A percentile compares a stretch with the other conserved stretches of the same genome.
These are phyloP conservation scores for Bubalus kerabau DNA, from an alignment of 2,113 vertebrate genomes.

Conservation along the genomic window DNA sequence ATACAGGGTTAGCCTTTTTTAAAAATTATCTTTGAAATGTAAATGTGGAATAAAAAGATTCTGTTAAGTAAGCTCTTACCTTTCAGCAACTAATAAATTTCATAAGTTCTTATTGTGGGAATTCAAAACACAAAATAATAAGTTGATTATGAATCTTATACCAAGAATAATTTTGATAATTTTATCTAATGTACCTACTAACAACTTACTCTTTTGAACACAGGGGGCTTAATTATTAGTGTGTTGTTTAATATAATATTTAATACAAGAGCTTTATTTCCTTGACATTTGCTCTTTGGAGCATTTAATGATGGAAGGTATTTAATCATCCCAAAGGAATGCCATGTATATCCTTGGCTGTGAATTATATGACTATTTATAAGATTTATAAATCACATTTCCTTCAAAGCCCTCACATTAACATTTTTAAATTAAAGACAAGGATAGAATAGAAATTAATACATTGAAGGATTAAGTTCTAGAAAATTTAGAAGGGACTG, in stretches of 20 bases:
- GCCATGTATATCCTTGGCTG: not conserved
- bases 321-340: conserved; percentile 26
- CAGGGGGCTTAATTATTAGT: not conserved
- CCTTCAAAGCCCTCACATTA: not conserved
- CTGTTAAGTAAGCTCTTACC: not conserved
- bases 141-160: not conserved
- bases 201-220: not conserved
- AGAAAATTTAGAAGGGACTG: not conserved
- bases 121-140: not conserved
- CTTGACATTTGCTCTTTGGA: not conserved
- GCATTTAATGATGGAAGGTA: not conserved
- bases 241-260: not conserved
- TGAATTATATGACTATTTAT: conserved; percentile 28
- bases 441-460: not conserved
- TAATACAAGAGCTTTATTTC: not conserved
- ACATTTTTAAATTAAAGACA: conserved; percentile 26
- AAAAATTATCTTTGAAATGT: not conserved
- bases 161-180: not conserved
- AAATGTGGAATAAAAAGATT: not conserved
- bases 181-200: not conserved
- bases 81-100: not conserved
- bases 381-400: conserved; percentile 32
- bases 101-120: not conserved
- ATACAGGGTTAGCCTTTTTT: too few relatives aligned
- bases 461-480: not conserved